Percentiles rank a stretch among this genome's conserved stretches.
Conservation (phyloP, 2,797 vertebrate species). For the Spinibarbus caldwelli region DNA sequence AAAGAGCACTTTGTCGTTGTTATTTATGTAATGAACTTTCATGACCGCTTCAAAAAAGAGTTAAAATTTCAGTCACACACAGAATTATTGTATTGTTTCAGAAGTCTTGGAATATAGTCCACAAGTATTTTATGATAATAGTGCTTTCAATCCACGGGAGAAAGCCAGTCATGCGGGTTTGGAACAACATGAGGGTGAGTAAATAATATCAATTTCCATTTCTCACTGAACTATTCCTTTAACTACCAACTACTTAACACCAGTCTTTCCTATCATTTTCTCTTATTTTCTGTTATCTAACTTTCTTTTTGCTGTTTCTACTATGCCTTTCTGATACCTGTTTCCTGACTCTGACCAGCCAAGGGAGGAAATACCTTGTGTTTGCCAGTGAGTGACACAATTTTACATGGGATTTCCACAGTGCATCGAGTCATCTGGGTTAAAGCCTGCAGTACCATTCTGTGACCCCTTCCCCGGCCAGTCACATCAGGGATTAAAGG, state of each 20-base stretch:
- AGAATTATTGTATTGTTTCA: background rate
- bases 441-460: constrained; percentile 72
- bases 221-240: background rate
- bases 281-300: background rate
- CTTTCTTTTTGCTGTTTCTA: constrained; percentile 6
- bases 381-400: constrained; percentile 68
- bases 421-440: constrained; percentile 66
- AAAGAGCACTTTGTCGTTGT: background rate
- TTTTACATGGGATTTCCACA: constrained; percentile 72
- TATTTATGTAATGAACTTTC: background rate
- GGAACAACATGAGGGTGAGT: background rate
- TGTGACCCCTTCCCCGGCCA: constrained; percentile 69
- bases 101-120: background rate
- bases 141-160: background rate
- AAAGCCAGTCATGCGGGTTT: background rate
- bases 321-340: constrained; percentile 34
- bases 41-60: background rate
- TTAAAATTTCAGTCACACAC: background rate
- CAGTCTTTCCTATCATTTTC: background rate
- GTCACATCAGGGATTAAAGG: constrained; percentile 77
- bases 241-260: background rate
- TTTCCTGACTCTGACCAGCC: constrained; percentile 25
- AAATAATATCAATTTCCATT: background rate
- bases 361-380: constrained; percentile 59
- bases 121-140: background rate